Conservation (phyloP, 2,888 invertebrate species). For the Erebia aethiops region DNA sequence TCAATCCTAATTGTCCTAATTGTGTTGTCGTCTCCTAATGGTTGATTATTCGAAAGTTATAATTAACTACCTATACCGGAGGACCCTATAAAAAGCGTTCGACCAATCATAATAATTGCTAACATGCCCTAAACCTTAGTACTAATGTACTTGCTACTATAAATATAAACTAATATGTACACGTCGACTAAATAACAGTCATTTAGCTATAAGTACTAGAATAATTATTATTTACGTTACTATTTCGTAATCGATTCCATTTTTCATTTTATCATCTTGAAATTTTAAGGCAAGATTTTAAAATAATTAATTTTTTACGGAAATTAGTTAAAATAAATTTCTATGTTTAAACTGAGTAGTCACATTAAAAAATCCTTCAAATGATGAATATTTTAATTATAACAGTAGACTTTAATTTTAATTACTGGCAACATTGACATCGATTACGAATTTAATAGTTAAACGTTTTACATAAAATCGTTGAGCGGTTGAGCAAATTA, state of each 20-base stretch:
- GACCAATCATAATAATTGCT: slow-evolving; percentile 79
- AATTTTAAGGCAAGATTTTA: slow-evolving; percentile 14
- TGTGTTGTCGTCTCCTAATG: not conserved
- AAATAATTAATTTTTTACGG: not conserved
- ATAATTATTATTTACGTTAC: slow-evolving; percentile 14
- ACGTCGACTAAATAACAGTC: slow-evolving; percentile 69
- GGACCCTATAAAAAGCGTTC: slow-evolving; percentile 60
- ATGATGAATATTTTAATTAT: too few species aligned
- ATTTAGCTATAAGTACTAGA: slow-evolving; percentile 56
- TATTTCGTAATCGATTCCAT: slow-evolving; percentile 26
- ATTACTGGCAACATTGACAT: slow-evolving; percentile 16
- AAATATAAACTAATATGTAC: slow-evolving; percentile 80
- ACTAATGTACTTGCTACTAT: slow-evolving; percentile 58
- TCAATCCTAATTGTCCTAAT: too few species aligned
- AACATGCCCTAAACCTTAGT: slow-evolving; percentile 73
- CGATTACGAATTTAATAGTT: slow-evolving; percentile 21
- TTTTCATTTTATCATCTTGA: not conserved
- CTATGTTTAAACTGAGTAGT: not conserved
- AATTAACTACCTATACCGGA: slow-evolving; percentile 31
- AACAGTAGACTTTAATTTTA: slow-evolving; percentile 4
- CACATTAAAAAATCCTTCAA: not conserved
- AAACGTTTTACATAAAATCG: slow-evolving; percentile 10
- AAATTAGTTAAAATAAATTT: not conserved
- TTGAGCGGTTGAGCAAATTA: slow-evolving; percentile 25
- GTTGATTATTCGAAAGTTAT: slow-evolving; percentile 10